phyloP scores from a whole-genome alignment of 2,888 invertebrate species.

The Onthophagus sagittarius region DNA sequence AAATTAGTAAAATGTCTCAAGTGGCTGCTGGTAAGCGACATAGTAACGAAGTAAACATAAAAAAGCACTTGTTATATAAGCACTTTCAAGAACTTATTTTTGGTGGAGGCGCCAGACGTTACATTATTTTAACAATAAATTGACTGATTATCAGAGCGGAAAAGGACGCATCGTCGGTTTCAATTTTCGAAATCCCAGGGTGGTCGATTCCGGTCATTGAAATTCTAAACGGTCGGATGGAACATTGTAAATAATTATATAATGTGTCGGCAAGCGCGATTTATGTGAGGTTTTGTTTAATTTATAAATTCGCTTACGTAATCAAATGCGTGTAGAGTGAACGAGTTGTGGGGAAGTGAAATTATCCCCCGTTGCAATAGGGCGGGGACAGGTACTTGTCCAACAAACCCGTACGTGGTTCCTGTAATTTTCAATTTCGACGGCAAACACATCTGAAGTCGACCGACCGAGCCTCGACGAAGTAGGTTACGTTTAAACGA shows the following conservation, averaged over 20 bases:
- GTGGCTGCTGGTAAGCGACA: too few species aligned
- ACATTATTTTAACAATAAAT: background rate
- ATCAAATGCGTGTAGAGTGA: background rate
- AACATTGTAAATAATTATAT: conserved; percentile 8
- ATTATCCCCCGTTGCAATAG: background rate
- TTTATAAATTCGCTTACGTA: conserved; percentile 2
- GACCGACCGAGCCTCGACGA: background rate
- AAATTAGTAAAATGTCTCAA: too few species aligned
- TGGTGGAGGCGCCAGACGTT: background rate
- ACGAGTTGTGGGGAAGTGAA: too few species aligned
- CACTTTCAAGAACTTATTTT: background rate
- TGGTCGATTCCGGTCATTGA: background rate
- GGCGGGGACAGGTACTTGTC: background rate
- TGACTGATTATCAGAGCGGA: background rate
- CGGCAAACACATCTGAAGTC: background rate
- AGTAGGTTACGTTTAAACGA: background rate
- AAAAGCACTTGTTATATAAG: too few species aligned
- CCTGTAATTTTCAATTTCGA: background rate
- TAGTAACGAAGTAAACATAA: too few species aligned
- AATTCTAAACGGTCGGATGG: background rate
- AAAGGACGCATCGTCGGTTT: background rate
- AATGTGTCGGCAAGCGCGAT: background rate
- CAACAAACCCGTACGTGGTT: background rate
- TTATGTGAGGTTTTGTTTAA: conserved; percentile 3
- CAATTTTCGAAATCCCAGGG: background rate